Evolutionary conservation across 2,888 invertebrate species (phyloP), one percentile per base, ranked within the genome.

Genomic region (Imbricaverruca yamaguchii): DNA sequence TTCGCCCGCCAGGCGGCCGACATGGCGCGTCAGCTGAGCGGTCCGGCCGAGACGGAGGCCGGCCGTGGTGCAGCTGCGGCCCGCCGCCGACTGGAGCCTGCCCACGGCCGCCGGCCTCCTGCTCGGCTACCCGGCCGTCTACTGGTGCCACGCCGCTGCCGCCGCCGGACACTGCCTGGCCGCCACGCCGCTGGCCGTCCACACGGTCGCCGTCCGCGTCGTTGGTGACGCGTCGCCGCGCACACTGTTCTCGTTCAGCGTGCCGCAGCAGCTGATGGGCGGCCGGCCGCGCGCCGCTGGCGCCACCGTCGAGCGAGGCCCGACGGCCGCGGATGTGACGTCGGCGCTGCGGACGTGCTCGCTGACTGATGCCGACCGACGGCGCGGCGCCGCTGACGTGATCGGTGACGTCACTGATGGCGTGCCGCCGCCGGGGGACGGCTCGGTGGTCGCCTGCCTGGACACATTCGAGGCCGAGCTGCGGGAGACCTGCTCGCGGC

Each of bases 71-170:
- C 21, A 57, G 13, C 57, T 78, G 57, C 23, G 9, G 57, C n/a
- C 56, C 12, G 57, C 7, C 8, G 18, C 74, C 23, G 82, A 83
- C 63, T 86, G 85, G 84, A 86, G 85, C 84, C 81, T 86, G 59
- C 85, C 87, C 21, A 85, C 85, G 12, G 57, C 87, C 10, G 84
- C 86, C 82, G 87, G 87, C 1, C 74, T 85, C 13, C 82, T 87
- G 59, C 83, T 86, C 56, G 86, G 86, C 39, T 87, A 85, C 83
- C 87, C 87, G 21, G 83, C 86, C 63, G 84, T 87, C 18, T 87
- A 86, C 82, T 87, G 85, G 85, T 85, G 85, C 15, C 4, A 59
- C 59, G 15, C 15, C 59, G 10, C 10, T 11, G 57, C 9, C 13
- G 79, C 81, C 39, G 56, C 63, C 61, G 56, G 81, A 12, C 80